Evolutionary conservation across 2,797 vertebrate genomes (phyloP), one percentile per base, ranked within the genome.

Genomic region (Alauda arvensis): DNA sequence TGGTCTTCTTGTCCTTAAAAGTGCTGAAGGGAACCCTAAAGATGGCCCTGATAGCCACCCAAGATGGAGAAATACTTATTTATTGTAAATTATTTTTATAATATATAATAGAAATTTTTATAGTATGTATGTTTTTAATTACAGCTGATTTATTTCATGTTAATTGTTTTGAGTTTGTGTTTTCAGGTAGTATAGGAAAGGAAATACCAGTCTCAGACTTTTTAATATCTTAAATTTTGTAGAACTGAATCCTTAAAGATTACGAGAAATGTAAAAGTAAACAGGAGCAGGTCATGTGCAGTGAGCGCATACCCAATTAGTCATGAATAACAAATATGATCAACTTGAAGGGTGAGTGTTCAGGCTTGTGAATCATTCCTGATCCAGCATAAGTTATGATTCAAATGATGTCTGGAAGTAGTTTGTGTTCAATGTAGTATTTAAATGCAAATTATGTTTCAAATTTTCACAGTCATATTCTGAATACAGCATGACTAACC

Each of bases 371-470:
- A 93, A 51, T 92, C 78, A 91, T 83, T 56, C 28, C 33, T 68
- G n/a, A 66, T 88, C 66, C 49, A 82, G 18, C 82, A 31, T 83
- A 84, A 83, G 66, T 89, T 88, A 82, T 93, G 83, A 94, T 90
- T 93, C 80, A 84, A 42, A 34, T 60, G 21, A 42, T 79, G 78
- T 89, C 70, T 85, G 65, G 72, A 55, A 55, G 45, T 68, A 51
- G 59, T 89, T 92, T 94, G 51, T 86, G 52, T 94, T 88, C 84
- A 81, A 31, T 90, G 67, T 42, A 78, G 68, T 86, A 84, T 89
- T 91, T 91, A 91, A 92, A 92, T 93, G 83, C 81, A 93, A 89
- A 83, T 91, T 40, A 17, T 71, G 33, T 87, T 90, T 89, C 0
- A 0, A 83, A 52, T 92, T 92, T 89, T 88, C 70, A 17, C 34